Evolutionary conservation across 2,113 vertebrate species (phyloP), one percentile per base, ranked within the genome.

Genomic region (Trichechus manatus): DNA sequence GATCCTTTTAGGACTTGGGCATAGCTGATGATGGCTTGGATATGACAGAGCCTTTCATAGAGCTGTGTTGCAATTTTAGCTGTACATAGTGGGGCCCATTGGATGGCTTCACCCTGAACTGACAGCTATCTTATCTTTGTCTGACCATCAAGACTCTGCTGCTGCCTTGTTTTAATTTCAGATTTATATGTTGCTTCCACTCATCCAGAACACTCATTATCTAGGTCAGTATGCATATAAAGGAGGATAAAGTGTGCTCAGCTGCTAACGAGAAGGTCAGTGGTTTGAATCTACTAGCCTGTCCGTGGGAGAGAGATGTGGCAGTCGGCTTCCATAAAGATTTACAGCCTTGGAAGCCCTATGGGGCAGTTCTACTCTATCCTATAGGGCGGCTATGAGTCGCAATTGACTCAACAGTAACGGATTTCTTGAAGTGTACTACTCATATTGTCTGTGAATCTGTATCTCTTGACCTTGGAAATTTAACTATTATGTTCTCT

Each of bases 131-230:
- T n/a, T 14, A 7, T 36, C 82, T 77, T 47, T 9, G 29, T 33
- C 50, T 6, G 17, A 78, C 31, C 8, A 14, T 3, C 2, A 2
- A 27, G 77, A 31, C 44, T 3, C 9, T 3, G 31, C 33, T 66
- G 63, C 68, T 44, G n/a, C 27, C 11, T 25, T 42, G 2, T 39
- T 56, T 84, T 23, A 29, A 33, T 39, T 44, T 63, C 47, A 17
- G 66, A 31, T 13, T 1, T 44, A 0, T 10, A 1, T 27, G 17
- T 6, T 20, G 22, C 23, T 17, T 25, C 47, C 20, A 0, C 3
- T 31, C 13, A 1, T 53, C 27, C 47, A 50, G 90, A 44, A 25
- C 17, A 31, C 31, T 5, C 47, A 3, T 64, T 53, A 10, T n/a
- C 29, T 4, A 15, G 47, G 63, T 17, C 5, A 33, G 7, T 42